Base-by-base conservation (phyloP, 2,797 vertebrate genomes). In the Salmo trutta region DNA sequence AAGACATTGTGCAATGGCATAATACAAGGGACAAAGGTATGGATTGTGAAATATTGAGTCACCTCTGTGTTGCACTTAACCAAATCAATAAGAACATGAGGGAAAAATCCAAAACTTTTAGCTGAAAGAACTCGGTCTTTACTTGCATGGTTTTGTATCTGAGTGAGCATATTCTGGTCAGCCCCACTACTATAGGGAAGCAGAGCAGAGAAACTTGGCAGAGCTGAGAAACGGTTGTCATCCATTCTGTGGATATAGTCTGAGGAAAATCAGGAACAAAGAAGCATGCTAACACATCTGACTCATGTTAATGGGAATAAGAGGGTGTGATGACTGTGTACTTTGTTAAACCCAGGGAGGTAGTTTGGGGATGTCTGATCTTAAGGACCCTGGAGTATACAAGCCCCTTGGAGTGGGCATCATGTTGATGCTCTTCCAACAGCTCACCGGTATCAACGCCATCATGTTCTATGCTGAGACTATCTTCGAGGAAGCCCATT, bases 381-480 rank as follows among this genome's bases (percentile, higher is more conserved):
- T 99, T 75, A 89, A 90, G 85, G 93, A 90, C 54, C 94, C 96
- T 0, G 86, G 94, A 0, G 73, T 98, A 84, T 98, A 96, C 90
- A 99, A 96, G 89, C 97, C 97, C 0, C 92, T 99, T 71, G 0
- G 88, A 66, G 94, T 96, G 1, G 96, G 96, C 4, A 0, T 97
- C 51, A 84, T 93, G 65, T 90, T 99, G 78, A 99, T 99, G 97
- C 66, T 95, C 27, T 95, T 98, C 73, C 97, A 99, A 91, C 97
- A 99, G 91, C 91, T 95, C 67, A 96, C 96, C 0, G 97, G 97
- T 10, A 95, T 99, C 91, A 99, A 99, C 0, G 97, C 96, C 14
- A 90, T 99, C 86, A 98, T 98, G 97, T 98, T 99, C 89, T 99
- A 98, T 4, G 96, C 96, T 0, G 91, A 98, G 86, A 95, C 88